A percentile compares a stretch with the other conserved stretches of the same genome.
Conservation (phyloP, 2,888 invertebrate genomes). For the Leucania comma region DNA sequence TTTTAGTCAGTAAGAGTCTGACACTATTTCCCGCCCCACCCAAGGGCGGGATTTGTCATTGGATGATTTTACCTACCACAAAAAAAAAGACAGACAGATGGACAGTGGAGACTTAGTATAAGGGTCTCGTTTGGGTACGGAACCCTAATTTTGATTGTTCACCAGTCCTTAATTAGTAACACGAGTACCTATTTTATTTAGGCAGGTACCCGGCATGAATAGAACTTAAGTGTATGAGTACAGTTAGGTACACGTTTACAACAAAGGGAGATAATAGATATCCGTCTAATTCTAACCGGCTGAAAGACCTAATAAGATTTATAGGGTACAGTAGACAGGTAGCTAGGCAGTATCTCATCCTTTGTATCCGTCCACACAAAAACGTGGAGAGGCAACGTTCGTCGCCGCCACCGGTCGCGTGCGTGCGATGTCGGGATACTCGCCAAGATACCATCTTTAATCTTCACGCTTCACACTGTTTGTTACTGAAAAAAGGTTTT, state of each 20-base stretch:
- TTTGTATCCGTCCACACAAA: conserved; percentile 66
- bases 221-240: conserved; percentile 16
- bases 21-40: too few relatives aligned
- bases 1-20: too few relatives aligned
- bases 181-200: conserved; percentile 6
- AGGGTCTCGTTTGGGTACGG: too few relatives aligned
- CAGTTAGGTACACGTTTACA: conserved; percentile 5
- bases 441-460: conserved; percentile 74
- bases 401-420: conserved; percentile 65
- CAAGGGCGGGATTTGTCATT: too few relatives aligned
- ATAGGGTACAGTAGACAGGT: conserved; percentile 58
- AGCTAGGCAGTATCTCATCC: conserved; percentile 66
- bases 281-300: conserved; percentile 39
- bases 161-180: background rate
- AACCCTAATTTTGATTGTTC: background rate
- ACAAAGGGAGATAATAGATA: conserved; percentile 54
- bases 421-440: conserved; percentile 65
- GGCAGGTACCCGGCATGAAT: background rate
- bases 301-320: conserved; percentile 63
- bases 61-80: too few relatives aligned
- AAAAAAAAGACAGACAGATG: too few relatives aligned
- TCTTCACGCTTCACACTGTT: conserved; percentile 69
- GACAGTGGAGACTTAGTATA: too few relatives aligned
- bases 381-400: conserved; percentile 50
- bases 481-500: conserved; percentile 49